Base-by-base conservation (phyloP, 2,797 vertebrate genomes). In the Borostomias antarcticus region DNA sequence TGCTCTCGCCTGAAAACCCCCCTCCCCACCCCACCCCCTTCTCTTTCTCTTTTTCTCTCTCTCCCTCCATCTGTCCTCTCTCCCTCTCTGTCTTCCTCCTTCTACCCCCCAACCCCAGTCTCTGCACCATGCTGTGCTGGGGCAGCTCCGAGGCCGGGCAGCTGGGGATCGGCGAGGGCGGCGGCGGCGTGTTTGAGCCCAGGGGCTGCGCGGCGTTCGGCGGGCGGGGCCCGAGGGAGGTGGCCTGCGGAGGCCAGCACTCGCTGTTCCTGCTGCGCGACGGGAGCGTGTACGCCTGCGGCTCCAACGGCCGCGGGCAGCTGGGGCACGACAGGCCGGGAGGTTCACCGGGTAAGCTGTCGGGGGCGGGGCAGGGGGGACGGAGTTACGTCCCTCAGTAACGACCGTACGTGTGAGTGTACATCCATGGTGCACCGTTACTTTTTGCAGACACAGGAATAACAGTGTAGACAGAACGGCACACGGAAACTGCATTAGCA, bases 121-220 rank as follows among this genome's bases (percentile, higher is more conserved):
- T 43, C 62, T 65, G 80, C 82, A 91, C 83, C 88, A 97, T 99
- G 96, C 88, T 98, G 85, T 97, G 96, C 79, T 99, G 96, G 96
- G 97, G 97, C 35, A 96, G 95, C 82, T 93, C 94, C n/a, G 92
- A 89, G 79, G 91, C 95, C 56, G 96, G 96, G 87, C 95, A 95
- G 30, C 90, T 97, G 84, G 96, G 95, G n/a, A 88, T 95, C 63
- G 91, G 93, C 29, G 82, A 78, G 65, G 84, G 91, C 40, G 92
- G 88, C 71, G 87, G 88, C 33, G 82, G 91, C n/a, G 85, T 95
- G 70, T 85, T 88, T 13, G 95, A 98, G 66, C 97, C 96, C 0
- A 93, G 83, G 74, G 90, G 72, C 65, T 94, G 93, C 74, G 85
- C 84, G 1, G 92, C 94, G 80, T 92, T 96, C 73, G 90, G 81